Evolutionary conservation across 35 echinoderm and acorn worm species (phyloP).

Genomic region (Ptychodera flava): DNA sequence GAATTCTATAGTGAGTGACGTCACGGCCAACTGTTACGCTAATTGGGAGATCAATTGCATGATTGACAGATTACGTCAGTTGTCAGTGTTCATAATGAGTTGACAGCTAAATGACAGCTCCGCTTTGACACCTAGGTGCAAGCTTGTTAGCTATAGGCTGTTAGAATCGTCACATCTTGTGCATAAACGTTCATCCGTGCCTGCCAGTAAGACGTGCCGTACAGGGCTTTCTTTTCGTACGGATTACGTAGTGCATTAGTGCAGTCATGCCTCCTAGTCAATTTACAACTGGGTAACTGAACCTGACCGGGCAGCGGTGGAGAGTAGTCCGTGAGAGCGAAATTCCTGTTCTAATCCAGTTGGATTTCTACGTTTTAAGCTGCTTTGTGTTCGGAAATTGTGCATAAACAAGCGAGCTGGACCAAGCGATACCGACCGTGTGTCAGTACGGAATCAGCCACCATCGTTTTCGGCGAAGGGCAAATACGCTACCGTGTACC

Average conservation of each 20-base stretch:
- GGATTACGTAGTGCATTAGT: background rate
- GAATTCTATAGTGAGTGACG: conserved; percentile 26
- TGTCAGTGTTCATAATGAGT: conserved; percentile 85
- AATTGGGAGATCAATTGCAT: conserved; percentile 82
- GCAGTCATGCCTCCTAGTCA: background rate
- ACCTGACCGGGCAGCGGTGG: background rate
- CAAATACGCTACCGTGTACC: background rate
- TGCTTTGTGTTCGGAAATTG: background rate
- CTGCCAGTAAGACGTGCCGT: background rate
- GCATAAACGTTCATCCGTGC: conserved; percentile 25
- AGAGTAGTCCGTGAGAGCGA: background rate
- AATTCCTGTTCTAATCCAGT: conserved; percentile 1
- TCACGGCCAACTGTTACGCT: conserved; percentile 58
- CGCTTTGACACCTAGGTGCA: conserved; percentile 40
- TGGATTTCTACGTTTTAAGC: background rate
- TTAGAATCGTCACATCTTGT: conserved; percentile 21
- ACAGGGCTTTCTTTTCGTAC: background rate
- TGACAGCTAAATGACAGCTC: conserved; percentile 71
- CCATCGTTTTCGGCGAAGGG: background rate
- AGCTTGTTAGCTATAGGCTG: conserved; percentile 25
- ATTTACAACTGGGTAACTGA: background rate
- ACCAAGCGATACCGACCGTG: background rate
- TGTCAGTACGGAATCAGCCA: background rate
- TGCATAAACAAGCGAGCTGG: background rate
- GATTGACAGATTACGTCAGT: conserved; percentile 84